Conservation (phyloP, 2,797 vertebrate genomes). For the Gymnopithys bicolor region DNA sequence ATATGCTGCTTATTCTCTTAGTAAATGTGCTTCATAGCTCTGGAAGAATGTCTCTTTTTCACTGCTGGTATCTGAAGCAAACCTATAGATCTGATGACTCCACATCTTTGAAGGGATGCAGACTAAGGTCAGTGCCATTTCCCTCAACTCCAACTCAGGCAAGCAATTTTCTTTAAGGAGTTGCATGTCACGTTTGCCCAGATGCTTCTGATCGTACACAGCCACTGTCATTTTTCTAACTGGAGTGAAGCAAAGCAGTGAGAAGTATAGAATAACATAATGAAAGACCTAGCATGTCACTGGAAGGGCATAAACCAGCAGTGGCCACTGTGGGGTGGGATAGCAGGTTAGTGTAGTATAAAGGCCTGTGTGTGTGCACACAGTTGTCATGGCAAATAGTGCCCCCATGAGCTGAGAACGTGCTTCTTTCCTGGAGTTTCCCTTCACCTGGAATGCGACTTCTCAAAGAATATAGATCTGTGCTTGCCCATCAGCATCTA, state of each 20-base stretch:
- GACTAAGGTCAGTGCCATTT: neutral
- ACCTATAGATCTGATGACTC: neutral
- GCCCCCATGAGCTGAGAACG: neutral
- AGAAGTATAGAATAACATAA: neutral
- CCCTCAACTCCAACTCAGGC: neutral
- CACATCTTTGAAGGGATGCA: neutral
- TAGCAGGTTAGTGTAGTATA: neutral
- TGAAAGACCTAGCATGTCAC: neutral
- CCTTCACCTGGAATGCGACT: neutral
- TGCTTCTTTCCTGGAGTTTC: neutral
- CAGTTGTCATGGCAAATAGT: neutral
- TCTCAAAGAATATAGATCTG: neutral
- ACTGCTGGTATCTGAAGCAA: neutral
- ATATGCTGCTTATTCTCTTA: neutral
- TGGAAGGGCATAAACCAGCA: neutral
- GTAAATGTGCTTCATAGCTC: neutral
- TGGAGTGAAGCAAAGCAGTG: neutral
- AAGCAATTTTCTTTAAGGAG: neutral
- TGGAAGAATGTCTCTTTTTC: neutral
- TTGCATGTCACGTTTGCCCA: neutral
- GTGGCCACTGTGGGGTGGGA: neutral
- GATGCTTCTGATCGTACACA: neutral
- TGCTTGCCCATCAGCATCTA: neutral
- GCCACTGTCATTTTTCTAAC: neutral
- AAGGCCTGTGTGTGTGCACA: neutral